Evolutionary conservation across 1,140 invertebrate species (phyloP), one percentile per base, ranked within the genome.

Genomic region (Penaeus vannamei): DNA sequence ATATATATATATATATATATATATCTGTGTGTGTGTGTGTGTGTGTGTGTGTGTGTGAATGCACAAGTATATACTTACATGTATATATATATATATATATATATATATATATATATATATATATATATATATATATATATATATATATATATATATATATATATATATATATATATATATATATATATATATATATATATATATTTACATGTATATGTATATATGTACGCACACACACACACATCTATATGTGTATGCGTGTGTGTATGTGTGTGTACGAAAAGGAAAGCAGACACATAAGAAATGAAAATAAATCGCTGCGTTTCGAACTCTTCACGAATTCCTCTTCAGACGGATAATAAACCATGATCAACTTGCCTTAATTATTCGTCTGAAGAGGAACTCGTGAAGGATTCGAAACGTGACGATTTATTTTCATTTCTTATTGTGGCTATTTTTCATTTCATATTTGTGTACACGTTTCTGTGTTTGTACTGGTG

Each of bases 141-240:
- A 69, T 22, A 69, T 32, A 69, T 22, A 69, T 19, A 69, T 22
- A 69, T 19, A 69, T 22, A 69, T 19, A 69, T 22, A 69, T 19
- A 69, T 22, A 69, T 19, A 69, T 22, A 69, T 19, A 69, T 22
- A 69, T 19, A 69, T 22, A 69, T 19, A 69, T 22, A 69, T 32
- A 69, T 69, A 69, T 32, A 69, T 69, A 69, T 32, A 69, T 69
- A 69, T 32, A 69, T 69, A 69, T 32, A 69, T 69, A 69, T 32
- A 69, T 69, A 20, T 14, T 8, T 69, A 69, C 12, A 69, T 69
- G 19, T 32, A 69, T 69, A 69, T 32, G 19, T 20, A 22, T 69
- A 32, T 32, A 69, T 32, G 19, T 69, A 20, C 19, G 19, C 17
- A 69, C 12, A 69, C 66, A 69, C 12, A 69, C 17, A 69, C 12